These are phyloP conservation scores for Gobius niger DNA, from an alignment of 2,113 vertebrate species.

Conservation along the genomic window DNA sequence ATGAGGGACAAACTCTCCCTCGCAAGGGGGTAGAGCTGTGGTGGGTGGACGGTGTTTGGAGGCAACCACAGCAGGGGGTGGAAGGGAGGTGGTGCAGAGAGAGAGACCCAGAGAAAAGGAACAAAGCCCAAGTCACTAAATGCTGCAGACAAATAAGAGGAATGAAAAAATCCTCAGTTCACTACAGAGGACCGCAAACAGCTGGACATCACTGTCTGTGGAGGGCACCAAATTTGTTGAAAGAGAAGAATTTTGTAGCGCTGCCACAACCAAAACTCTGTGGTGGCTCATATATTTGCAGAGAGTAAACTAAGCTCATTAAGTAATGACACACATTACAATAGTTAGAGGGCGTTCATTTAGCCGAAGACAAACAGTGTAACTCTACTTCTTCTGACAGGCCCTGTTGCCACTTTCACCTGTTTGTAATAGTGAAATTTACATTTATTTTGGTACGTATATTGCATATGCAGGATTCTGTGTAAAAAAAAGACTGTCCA, in stretches of 20 bases:
- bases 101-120: slow-evolving; percentile 19
- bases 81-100: slow-evolving; percentile 37
- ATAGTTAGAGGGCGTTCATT: slow-evolving; percentile 60
- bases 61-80: slow-evolving; percentile 58
- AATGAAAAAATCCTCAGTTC: slow-evolving; percentile 24
- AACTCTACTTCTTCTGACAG: slow-evolving; percentile 42
- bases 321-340: slow-evolving; percentile 55
- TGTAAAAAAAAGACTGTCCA: too few species aligned
- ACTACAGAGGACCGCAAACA: slow-evolving; percentile 52
- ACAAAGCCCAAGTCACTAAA: slow-evolving; percentile 56
- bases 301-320: slow-evolving; percentile 47
- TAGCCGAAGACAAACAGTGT: slow-evolving; percentile 68
- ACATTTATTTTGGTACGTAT: too few species aligned
- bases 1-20: slow-evolving; percentile 72
- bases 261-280: slow-evolving; percentile 9
- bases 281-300: slow-evolving; percentile 31
- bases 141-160: slow-evolving; percentile 17
- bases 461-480: too few species aligned
- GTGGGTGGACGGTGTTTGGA: slow-evolving; percentile 58
- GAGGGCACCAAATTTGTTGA: neutral
- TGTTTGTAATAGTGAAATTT: too few species aligned
- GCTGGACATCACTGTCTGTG: slow-evolving; percentile 38
- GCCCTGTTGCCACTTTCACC: too few species aligned
- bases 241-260: slow-evolving; percentile 15
- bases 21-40: slow-evolving; percentile 38